These are phyloP conservation scores for Drosophila subpulchrella DNA, from an alignment of 1,140 invertebrate species.

Conservation along the genomic window DNA sequence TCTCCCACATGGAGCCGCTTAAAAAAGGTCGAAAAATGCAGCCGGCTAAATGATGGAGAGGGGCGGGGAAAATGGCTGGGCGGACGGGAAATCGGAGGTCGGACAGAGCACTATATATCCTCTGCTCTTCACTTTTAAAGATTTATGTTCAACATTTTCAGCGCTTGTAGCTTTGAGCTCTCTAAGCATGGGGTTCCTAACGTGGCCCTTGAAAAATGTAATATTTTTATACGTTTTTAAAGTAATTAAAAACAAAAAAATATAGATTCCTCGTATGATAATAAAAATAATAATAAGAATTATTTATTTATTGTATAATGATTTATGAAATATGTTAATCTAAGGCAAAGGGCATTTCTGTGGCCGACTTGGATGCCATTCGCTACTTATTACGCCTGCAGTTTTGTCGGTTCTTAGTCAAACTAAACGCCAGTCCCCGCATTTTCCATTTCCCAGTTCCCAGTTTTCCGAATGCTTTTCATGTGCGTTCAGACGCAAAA, in stretches of 20 bases:
- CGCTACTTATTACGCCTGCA: conserved; percentile 34
- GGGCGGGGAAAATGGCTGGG: conserved; percentile 19
- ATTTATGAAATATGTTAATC: not conserved
- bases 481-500: conserved; percentile 74
- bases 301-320: too few species aligned
- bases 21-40: conserved; percentile 34
- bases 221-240: too few species aligned
- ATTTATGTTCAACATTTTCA: conserved; percentile 47
- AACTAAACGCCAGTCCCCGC: conserved; percentile 21
- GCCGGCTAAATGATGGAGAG: conserved; percentile 22
- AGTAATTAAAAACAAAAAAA: too few species aligned
- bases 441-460: conserved; percentile 15
- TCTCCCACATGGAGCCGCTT: conserved; percentile 17
- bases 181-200: not conserved
- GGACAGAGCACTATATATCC: conserved; percentile 20
- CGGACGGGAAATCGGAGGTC: conserved; percentile 28
- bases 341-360: not conserved
- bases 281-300: too few species aligned
- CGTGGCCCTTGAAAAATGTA: not conserved
- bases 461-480: conserved; percentile 63
- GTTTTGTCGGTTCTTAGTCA: conserved; percentile 38
- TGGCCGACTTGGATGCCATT: not conserved
- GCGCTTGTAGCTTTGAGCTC: conserved; percentile 11
- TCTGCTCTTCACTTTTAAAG: conserved; percentile 29
- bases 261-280: too few species aligned